Conservation (phyloP, 2,113 vertebrate species). For the Triplophysa tibetana region DNA sequence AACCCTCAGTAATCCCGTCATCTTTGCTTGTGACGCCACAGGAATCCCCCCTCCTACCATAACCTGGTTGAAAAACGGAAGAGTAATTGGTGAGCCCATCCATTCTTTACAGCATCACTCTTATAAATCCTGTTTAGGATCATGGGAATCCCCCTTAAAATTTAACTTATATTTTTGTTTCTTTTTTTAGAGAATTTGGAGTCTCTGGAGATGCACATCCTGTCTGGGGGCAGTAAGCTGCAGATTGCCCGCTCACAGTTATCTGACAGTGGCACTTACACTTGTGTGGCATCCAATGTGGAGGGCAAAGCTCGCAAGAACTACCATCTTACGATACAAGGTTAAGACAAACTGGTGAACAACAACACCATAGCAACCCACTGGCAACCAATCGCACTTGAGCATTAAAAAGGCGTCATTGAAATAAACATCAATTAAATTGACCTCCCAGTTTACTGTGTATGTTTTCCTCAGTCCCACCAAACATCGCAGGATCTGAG, state of each 20-base stretch:
- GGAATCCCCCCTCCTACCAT: constrained; percentile 90
- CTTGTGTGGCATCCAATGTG: constrained; percentile 85
- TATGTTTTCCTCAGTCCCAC: constrained; percentile 79
- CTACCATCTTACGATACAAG: constrained; percentile 86
- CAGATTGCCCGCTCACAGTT: constrained; percentile 87
- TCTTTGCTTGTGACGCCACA: constrained; percentile 85
- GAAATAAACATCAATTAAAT: no score
- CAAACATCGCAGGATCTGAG: constrained; percentile 85
- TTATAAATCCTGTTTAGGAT: background rate
- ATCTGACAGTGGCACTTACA: constrained; percentile 85
- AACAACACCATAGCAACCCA: background rate
- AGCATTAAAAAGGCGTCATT: background rate
- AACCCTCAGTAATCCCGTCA: constrained; percentile 85
- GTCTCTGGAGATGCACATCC: constrained; percentile 88
- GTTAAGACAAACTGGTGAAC: constrained; percentile 47
- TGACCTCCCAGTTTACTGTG: no score
- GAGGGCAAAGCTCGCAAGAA: constrained; percentile 88
- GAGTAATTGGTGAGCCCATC: constrained; percentile 77
- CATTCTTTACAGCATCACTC: background rate
- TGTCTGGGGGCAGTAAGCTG: constrained; percentile 89
- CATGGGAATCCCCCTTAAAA: background rate
- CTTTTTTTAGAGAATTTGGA: constrained; percentile 79
- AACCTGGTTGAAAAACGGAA: constrained; percentile 88
- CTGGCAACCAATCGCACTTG: background rate
- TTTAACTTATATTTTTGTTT: background rate